Conservation (phyloP, 2,888 invertebrate species). For the Euzophera pinguis region DNA sequence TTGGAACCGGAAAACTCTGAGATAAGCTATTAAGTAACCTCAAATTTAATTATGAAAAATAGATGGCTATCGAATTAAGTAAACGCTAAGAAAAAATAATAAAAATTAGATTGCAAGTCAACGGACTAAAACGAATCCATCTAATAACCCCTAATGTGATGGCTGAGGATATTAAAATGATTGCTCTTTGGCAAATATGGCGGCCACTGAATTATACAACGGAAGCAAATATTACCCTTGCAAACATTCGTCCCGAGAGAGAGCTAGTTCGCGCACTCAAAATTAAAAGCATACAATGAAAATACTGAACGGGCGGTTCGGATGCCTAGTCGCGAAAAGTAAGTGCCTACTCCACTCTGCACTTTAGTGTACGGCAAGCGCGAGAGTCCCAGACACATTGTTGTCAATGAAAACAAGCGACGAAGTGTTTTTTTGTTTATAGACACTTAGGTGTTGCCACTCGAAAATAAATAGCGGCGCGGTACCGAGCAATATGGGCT, state of each 20-base stretch:
- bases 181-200: slow-evolving; percentile 83
- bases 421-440: slow-evolving; percentile 78
- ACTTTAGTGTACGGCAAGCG: slow-evolving; percentile 50
- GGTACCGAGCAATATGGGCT: slow-evolving; percentile 71
- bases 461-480: slow-evolving; percentile 72
- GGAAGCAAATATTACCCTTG: slow-evolving; percentile 81
- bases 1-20: too few relatives aligned
- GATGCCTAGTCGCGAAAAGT: slow-evolving; percentile 77
- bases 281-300: slow-evolving; percentile 83
- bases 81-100: not conserved
- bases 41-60: too few relatives aligned
- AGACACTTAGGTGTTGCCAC: slow-evolving; percentile 75
- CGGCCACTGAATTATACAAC: slow-evolving; percentile 82
- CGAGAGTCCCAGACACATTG: slow-evolving; percentile 57
- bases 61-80: too few relatives aligned
- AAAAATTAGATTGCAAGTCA: slow-evolving; percentile 27
- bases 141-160: slow-evolving; percentile 73
- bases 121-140: slow-evolving; percentile 69
- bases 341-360: slow-evolving; percentile 65
- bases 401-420: slow-evolving; percentile 76
- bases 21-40: too few relatives aligned
- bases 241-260: slow-evolving; percentile 80
- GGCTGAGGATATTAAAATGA: slow-evolving; percentile 82
- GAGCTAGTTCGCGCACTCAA: slow-evolving; percentile 82
- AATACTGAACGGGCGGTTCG: slow-evolving; percentile 72